phyloP scores from a whole-genome alignment of 2,797 vertebrate genomes.

The Molossus molossus region DNA sequence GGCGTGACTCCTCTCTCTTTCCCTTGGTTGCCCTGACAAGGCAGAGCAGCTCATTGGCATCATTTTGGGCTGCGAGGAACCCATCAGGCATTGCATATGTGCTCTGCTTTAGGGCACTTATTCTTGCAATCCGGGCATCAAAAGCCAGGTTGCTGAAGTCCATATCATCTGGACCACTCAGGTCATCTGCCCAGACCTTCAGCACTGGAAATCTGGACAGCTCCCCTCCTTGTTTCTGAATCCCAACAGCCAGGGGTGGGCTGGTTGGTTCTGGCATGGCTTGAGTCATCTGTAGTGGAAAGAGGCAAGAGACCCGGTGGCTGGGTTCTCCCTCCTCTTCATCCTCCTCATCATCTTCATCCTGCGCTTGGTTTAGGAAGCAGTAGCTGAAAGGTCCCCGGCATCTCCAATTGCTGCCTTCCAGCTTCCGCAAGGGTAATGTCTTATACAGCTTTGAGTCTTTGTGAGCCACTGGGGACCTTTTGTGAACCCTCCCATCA shows the following conservation, averaged over 20 bases:
- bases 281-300: constrained; percentile 80
- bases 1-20: constrained; percentile 88
- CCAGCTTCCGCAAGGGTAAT: constrained; percentile 90
- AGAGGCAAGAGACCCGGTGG: constrained; percentile 88
- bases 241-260: constrained; percentile 73
- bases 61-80: constrained; percentile 94
- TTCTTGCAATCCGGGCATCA: constrained; percentile 90
- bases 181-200: constrained; percentile 85
- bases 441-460: constrained; percentile 93
- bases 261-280: constrained; percentile 79
- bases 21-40: constrained; percentile 93
- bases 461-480: constrained; percentile 90
- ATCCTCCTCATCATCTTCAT: constrained; percentile 91
- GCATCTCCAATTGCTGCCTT: constrained; percentile 93
- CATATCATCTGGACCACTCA: constrained; percentile 87
- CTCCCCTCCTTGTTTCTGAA: constrained; percentile 84
- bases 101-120: constrained; percentile 95
- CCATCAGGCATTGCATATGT: constrained; percentile 95
- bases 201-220: constrained; percentile 76
- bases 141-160: constrained; percentile 91
- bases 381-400: constrained; percentile 95
- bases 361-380: constrained; percentile 92
- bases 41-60: constrained; percentile 95
- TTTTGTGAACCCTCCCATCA: constrained; percentile 89
- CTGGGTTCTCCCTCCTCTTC: constrained; percentile 87